These are phyloP conservation scores for Gulo gulo DNA, from an alignment of 2,113 vertebrate genomes.

Conservation along the genomic window DNA sequence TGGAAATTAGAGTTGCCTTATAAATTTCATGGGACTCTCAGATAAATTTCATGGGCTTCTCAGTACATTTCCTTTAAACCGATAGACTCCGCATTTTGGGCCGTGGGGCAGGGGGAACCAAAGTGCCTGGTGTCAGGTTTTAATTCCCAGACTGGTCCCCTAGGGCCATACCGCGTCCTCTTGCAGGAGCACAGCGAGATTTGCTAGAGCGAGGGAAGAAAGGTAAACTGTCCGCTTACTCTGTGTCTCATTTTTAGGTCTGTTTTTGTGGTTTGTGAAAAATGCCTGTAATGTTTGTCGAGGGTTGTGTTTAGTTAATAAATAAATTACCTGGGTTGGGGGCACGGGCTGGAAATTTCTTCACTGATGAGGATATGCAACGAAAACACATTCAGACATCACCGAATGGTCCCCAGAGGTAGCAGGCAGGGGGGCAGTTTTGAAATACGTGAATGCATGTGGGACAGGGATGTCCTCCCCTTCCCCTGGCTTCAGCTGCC, in stretches of 20 bases:
- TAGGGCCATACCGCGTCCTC: fast-evolving
- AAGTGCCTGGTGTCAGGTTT: not conserved
- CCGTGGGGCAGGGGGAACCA: not conserved
- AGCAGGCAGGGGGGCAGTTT: too few species aligned
- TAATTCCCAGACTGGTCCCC: not conserved
- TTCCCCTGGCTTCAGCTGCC: not conserved
- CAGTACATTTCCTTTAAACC: not conserved
- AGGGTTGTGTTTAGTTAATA: not conserved
- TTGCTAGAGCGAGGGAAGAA: not conserved
- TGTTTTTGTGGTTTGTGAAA: not conserved
- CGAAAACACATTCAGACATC: not conserved
- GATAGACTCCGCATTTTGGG: not conserved
- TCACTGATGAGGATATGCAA: not conserved
- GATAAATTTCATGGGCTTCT: not conserved
- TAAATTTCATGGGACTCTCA: not conserved
- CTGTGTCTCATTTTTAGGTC: not conserved
- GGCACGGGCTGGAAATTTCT: not conserved
- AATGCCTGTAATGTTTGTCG: fast-evolving
- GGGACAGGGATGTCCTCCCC: fast-evolving
- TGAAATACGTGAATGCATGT: not conserved
- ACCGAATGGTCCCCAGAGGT: too few species aligned
- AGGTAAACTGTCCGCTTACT: fast-evolving
- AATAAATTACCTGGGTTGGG: not conserved
- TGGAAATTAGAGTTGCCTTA: not conserved
- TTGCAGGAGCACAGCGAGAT: not conserved